A percentile compares a stretch with the other conserved stretches of the same genome.
Conservation (phyloP, 2,888 invertebrate genomes). For the Sarcophaga variegata region DNA sequence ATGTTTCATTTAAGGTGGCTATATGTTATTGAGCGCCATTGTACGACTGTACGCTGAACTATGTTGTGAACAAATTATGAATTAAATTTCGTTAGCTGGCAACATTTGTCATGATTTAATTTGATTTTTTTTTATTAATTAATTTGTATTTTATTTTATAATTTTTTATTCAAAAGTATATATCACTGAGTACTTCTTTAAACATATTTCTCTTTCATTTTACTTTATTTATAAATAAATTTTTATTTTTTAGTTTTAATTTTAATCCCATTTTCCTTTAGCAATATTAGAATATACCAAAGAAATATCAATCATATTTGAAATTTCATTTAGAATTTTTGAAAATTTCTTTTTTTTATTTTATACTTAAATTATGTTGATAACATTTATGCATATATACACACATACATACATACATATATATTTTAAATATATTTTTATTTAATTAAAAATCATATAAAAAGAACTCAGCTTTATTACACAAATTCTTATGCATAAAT, state of each 20-base stretch:
- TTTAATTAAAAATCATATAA: neutral
- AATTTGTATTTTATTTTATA: neutral
- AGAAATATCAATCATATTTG: conserved; percentile 62
- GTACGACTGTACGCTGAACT: too few relatives aligned
- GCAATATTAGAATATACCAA: conserved; percentile 64
- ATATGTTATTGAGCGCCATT: too few relatives aligned
- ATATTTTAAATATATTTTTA: neutral
- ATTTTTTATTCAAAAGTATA: neutral
- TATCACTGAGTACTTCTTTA: too few relatives aligned
- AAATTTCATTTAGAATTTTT: conserved; percentile 42
- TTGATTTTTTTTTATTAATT: neutral
- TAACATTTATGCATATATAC: neutral
- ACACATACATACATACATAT: neutral
- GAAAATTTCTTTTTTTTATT: conserved; percentile 14
- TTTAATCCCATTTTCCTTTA: neutral
- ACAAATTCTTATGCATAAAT: neutral
- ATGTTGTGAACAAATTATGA: neutral
- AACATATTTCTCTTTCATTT: neutral
- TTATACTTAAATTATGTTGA: conserved; percentile 1
- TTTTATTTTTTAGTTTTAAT: neutral
- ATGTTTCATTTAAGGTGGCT: too few relatives aligned
- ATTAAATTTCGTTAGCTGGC: neutral
- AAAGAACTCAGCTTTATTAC: neutral
- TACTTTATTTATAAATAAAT: neutral
- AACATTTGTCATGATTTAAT: conserved; percentile 20